Base-by-base conservation (phyloP, 2,888 invertebrate species). In the Erebia epiphron region DNA sequence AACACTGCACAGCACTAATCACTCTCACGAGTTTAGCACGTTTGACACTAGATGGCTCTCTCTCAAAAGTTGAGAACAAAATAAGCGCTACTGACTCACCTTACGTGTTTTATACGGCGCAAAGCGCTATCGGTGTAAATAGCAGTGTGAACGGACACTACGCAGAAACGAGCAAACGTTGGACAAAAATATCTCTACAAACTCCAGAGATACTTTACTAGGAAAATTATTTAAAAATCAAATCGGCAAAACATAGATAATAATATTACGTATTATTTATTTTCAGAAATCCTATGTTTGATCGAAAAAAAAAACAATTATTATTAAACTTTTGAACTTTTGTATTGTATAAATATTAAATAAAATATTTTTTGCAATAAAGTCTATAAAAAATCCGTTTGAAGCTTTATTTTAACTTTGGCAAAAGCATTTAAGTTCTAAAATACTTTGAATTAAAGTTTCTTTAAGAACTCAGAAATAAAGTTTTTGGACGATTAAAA, bases 51-150 rank as follows among this genome's bases (percentile, higher is more conserved):
- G 93, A 93, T 93, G 93, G 92, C 93, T 86, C 92, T 92, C 91
- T 86, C 87, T 80, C 91, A 84, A 89, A 90, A 83, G 93, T 86
- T 90, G 87, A 81, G 88, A 88, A 86, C 87, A 83, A 92, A 94
- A 92, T 93, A 93, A 91, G 88, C 91, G 83, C 78, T 86, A 86
- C 86, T 86, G 89, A 87, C 85, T 90, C 87, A 84, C 85, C 89
- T 88, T 89, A 86, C 91, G 91, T 88, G 92, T 94, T 94, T 92
- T 94, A 94, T 93, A 94, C 89, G 86, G 81, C 84, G 77, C 78
- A 83, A 86, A 84, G 82, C 82, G 85, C 80, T 84, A 82, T 83
- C 79, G 85, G 86, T 86, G 89, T 89, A 90, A 89, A 91, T 88
- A 86, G 78, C 81, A 79, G 86, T 78, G 92, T 82, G 89, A 90